Evolutionary conservation across 2,113 vertebrate species (phyloP), one percentile per base, ranked within the genome.

Genomic region (Castor canadensis): DNA sequence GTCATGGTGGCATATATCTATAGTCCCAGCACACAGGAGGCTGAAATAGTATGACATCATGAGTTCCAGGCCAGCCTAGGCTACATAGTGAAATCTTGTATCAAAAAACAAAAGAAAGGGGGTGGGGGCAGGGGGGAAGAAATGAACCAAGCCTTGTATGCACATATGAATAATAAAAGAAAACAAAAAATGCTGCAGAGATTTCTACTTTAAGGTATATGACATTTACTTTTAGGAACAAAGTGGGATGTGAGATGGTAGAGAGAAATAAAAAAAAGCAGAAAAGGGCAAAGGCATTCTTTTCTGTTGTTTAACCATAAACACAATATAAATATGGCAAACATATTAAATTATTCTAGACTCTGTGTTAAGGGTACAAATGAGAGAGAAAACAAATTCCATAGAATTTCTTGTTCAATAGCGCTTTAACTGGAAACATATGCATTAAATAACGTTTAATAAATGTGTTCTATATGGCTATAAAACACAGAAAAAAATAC

Each of bases 191-290:
- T 12, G 6, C 17, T 89, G 24, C 24, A 43, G 62, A 89, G 35
- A 58, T 43, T 83, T 49, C 30, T 8, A 66, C 45, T 87, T 60
- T 66, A 88, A 91, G 26, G 12, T 12, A 87, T 87, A 0, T 47
- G 69, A 82, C 56, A 87, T 87, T 72, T 85, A 91, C 20, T 92
- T 94, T 83, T 49, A 71, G 45, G 38, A 88, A 75, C 20, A 93
- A 64, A 81, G 19, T 77, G 35, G 38, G 45, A 9, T 67, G 40
- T 56, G 30, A 73, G 30, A 43, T 54, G 22, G 52, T 16, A 24
- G 58, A 20, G 20, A 38, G 58, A 1, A 30, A 38, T 10, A 3
- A 22, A 66, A 54, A 62, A 69, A 76, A 79, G 28, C 6, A 49
- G 43, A 45, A 6, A 87, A 94, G 77, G 66, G 32, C 32, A 64